These are phyloP conservation scores for Rhinogobius similis DNA, from an alignment of 2,113 vertebrate genomes.

Conservation along the genomic window DNA sequence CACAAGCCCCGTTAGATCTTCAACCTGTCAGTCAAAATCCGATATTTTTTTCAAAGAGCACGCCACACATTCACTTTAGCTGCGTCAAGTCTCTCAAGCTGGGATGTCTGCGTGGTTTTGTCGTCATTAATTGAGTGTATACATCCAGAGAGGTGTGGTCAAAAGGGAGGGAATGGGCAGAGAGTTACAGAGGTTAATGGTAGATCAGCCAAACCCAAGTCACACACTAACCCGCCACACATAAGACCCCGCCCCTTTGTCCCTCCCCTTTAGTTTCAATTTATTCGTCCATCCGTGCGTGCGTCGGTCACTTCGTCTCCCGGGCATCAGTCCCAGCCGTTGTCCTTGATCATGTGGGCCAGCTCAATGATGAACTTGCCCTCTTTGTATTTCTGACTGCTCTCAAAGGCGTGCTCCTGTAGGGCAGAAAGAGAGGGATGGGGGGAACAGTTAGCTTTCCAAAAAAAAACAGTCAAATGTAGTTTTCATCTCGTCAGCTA, in stretches of 20 bases:
- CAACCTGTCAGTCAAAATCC: constrained; percentile 14
- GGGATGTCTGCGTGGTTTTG: constrained; percentile 56
- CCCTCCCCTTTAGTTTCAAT: constrained; percentile 19
- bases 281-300: constrained; percentile 18
- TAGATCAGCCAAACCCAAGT: constrained; percentile 79
- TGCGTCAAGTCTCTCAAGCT: constrained; percentile 56
- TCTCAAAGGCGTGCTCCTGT: constrained; percentile 98
- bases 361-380: constrained; percentile 99
- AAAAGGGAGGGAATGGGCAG: constrained; percentile 50
- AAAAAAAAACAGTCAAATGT: constrained; percentile 4
- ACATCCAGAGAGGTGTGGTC: constrained; percentile 44
- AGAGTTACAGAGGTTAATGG: constrained; percentile 76
- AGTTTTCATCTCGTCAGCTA: constrained; percentile 5
- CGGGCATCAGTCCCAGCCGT: constrained; percentile 93
- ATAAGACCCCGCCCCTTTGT: constrained; percentile 20
- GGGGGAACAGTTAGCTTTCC: background rate
- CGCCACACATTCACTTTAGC: constrained; percentile 51
- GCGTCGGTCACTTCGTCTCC: constrained; percentile 14
- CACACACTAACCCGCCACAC: constrained; percentile 73
- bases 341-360: constrained; percentile 99
- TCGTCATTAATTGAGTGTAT: constrained; percentile 35
- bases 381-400: constrained; percentile 99
- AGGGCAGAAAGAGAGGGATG: constrained; percentile 22
- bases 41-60: constrained; percentile 11
- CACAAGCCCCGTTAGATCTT: constrained; percentile 27